Base-by-base conservation (phyloP, 2,888 invertebrate genomes). In the Hemithea aestivaria region DNA sequence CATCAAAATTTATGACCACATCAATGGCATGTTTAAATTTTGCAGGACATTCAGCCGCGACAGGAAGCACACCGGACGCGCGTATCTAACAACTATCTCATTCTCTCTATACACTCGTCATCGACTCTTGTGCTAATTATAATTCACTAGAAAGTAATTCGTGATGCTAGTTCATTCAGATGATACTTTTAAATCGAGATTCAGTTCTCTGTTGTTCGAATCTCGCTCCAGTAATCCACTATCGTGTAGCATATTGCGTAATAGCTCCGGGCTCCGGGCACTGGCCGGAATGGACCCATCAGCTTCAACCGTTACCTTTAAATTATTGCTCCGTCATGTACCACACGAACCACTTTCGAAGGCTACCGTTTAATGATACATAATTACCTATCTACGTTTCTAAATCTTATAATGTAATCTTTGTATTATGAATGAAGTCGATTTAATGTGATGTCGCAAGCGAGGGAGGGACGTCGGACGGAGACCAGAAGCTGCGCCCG, bases 21-120 rank as follows among this genome's bases (percentile, higher is more conserved):
- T 51, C 33, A 27, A 42, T 37, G 20, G 34, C 29, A 45, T 35
- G 36, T 54, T 57, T 44, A 57, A 53, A 53, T 60, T 65, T 58
- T 26, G 66, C 69, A 59, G 62, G 64, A 64, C 69, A 58, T 56
- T 60, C 48, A 51, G 40, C 48, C 54, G 55, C 63, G 67, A 57
- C 82, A 80, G 83, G 85, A 83, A 84, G 72, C 63, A 61, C 40
- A 73, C 78, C 84, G 82, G 83, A 83, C 73, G 79, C 71, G 62
- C 73, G 61, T 84, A 84, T 82, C 83, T 81, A 79, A 74, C 84
- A 67, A 75, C 79, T 74, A 70, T 81, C 83, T 75, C 75, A 66
- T 70, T 81, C 77, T 66, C 66, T 71, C 66, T 65, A 64, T 65
- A 69, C 66, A 69, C 63, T 64, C 64, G 65, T 67, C 71, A 70